Percentiles rank a stretch among this genome's conserved stretches.
These are phyloP conservation scores for Hemicrepidius hirtus DNA, from an alignment of 2,888 invertebrate species.

Conservation along the genomic window DNA sequence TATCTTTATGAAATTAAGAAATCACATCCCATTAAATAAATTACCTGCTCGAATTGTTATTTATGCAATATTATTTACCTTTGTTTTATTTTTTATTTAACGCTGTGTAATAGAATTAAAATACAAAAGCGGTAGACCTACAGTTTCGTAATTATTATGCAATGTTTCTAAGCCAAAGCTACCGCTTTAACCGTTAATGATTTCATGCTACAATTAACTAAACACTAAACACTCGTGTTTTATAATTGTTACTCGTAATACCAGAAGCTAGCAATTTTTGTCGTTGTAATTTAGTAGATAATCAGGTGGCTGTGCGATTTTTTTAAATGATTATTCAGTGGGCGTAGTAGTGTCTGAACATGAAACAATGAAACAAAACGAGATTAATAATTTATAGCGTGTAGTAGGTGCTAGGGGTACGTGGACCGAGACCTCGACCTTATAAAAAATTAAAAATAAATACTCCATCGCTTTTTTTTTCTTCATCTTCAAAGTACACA, in stretches of 20 bases:
- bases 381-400: too few species aligned
- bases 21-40: too few species aligned
- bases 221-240: neutral
- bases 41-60: neutral
- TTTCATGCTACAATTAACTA: conserved; percentile 18
- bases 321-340: neutral
- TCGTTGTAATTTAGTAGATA: neutral
- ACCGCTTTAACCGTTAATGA: conserved; percentile 1
- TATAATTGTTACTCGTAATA: neutral
- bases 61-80: neutral
- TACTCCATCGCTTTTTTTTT: too few species aligned
- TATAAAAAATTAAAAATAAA: too few species aligned
- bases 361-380: too few species aligned
- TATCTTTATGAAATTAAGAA: too few species aligned
- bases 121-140: neutral
- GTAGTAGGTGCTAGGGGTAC: too few species aligned
- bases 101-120: neutral
- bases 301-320: neutral
- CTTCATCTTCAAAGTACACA: too few species aligned
- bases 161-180: neutral
- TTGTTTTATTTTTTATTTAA: neutral
- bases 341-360: too few species aligned
- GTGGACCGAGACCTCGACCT: too few species aligned
- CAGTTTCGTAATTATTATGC: neutral
- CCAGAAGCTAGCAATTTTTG: conserved; percentile 5